These are phyloP conservation scores for Ambastaia sidthimunki DNA, from an alignment of 2,797 vertebrate species.

Conservation along the genomic window DNA sequence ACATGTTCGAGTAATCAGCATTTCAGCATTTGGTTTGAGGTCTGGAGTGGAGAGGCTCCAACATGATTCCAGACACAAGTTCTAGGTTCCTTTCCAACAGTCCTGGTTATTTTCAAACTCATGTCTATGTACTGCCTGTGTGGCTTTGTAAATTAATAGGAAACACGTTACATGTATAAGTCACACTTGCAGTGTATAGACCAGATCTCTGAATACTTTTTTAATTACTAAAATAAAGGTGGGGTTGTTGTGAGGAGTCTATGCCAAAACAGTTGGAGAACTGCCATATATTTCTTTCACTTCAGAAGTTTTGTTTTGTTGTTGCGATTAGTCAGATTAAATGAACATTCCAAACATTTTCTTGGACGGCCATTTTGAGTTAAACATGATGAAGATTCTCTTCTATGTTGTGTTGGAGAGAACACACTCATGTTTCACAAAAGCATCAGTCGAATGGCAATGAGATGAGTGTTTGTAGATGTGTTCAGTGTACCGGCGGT, in stretches of 20 bases:
- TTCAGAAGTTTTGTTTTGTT: background rate
- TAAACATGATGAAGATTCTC: constrained; percentile 5
- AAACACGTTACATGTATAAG: background rate
- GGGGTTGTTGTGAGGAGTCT: constrained; percentile 13
- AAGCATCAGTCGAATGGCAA: constrained; percentile 12
- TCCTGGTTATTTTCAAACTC: constrained; percentile 15
- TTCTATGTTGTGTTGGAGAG: background rate
- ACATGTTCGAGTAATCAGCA: constrained; percentile 15
- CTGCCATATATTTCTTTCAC: constrained; percentile 3
- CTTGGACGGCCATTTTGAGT: constrained; percentile 19
- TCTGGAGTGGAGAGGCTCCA: constrained; percentile 15
- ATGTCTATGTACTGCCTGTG: constrained; percentile 17
- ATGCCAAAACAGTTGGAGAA: background rate
- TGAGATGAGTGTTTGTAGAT: constrained; percentile 31
- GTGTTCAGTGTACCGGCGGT: constrained; percentile 1
- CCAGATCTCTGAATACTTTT: background rate
- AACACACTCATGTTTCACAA: constrained; percentile 23
- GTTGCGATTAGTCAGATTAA: constrained; percentile 21
- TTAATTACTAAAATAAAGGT: constrained; percentile 3
- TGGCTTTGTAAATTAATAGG: constrained; percentile 5
- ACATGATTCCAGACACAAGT: background rate
- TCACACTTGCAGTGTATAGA: background rate
- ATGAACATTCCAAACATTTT: constrained; percentile 29
- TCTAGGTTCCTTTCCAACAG: background rate
- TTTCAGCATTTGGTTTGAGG: constrained; percentile 23